A percentile compares a stretch with the other conserved stretches of the same genome.
phyloP scores from a whole-genome alignment of 2,113 vertebrate genomes.

The Carassius carassius region DNA sequence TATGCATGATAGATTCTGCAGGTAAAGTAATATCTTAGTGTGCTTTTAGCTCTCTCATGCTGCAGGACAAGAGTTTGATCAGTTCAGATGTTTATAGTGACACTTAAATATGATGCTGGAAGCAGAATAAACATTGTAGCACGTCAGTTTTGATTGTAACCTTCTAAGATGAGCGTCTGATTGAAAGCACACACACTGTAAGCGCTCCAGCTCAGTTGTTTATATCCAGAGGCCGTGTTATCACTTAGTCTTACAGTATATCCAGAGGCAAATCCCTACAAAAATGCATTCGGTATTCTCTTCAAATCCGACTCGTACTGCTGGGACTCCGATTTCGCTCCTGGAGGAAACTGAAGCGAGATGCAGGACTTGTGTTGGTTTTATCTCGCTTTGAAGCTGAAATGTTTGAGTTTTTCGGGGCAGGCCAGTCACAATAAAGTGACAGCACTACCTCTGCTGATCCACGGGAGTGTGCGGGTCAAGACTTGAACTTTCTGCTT shows the following conservation, averaged over 20 bases:
- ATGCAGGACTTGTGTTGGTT: constrained; percentile 24
- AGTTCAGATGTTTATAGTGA: neutral
- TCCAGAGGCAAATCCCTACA: constrained; percentile 28
- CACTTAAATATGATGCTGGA: neutral
- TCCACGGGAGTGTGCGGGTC: neutral
- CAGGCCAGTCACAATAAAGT: constrained; percentile 15
- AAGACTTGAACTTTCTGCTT: neutral
- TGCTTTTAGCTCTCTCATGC: too few relatives aligned
- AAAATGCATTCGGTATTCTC: neutral
- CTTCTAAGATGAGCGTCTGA: neutral
- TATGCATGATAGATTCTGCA: neutral
- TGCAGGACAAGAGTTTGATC: neutral
- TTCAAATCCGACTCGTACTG: neutral
- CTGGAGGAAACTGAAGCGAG: constrained; percentile 38
- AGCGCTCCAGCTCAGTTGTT: neutral
- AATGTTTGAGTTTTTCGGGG: neutral
- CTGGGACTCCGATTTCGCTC: constrained; percentile 64
- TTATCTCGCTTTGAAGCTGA: neutral
- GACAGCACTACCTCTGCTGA: neutral
- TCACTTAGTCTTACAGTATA: constrained; percentile 18
- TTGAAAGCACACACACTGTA: neutral
- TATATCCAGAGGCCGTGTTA: constrained; percentile 32
- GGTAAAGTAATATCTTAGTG: neutral
- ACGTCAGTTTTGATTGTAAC: constrained; percentile 1
- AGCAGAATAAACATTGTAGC: neutral